These are phyloP conservation scores for Melolontha melolontha DNA, from an alignment of 2,888 invertebrate species.

Conservation along the genomic window DNA sequence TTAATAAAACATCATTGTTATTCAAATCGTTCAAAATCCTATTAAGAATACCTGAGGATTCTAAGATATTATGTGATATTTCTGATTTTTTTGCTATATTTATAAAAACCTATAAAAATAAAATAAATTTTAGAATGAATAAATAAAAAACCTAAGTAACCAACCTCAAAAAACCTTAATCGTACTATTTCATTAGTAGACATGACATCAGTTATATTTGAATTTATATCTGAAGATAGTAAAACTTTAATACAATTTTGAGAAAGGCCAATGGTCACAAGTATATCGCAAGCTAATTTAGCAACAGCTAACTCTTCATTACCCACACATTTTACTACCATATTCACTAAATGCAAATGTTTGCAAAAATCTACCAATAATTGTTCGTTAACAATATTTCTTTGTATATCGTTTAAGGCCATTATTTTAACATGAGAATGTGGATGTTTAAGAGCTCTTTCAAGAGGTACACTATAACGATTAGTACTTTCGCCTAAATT, in stretches of 20 bases:
- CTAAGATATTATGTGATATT: slow-evolving; percentile 71
- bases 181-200: slow-evolving; percentile 71
- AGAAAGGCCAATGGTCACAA: slow-evolving; percentile 66
- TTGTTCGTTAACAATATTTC: slow-evolving; percentile 57
- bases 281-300: slow-evolving; percentile 70
- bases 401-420: slow-evolving; percentile 73
- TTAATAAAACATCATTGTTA: slow-evolving; percentile 79
- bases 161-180: slow-evolving; percentile 72
- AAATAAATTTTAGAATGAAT: slow-evolving; percentile 6
- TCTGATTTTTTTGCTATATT: slow-evolving; percentile 73
- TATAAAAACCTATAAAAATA: slow-evolving; percentile 70
- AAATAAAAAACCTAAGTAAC: slow-evolving; percentile 13
- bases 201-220: slow-evolving; percentile 71
- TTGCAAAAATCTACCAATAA: slow-evolving; percentile 56
- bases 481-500: slow-evolving; percentile 71
- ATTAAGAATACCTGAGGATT: slow-evolving; percentile 73
- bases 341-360: slow-evolving; percentile 65
- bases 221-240: slow-evolving; percentile 69
- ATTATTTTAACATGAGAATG: slow-evolving; percentile 73
- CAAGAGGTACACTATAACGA: slow-evolving; percentile 71
- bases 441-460: slow-evolving; percentile 74
- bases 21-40: slow-evolving; percentile 76
- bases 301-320: slow-evolving; percentile 73
- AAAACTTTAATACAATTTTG: slow-evolving; percentile 66
- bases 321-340: slow-evolving; percentile 70